Conservation (phyloP, 2,888 invertebrate genomes). For the Microchrysa polita region DNA sequence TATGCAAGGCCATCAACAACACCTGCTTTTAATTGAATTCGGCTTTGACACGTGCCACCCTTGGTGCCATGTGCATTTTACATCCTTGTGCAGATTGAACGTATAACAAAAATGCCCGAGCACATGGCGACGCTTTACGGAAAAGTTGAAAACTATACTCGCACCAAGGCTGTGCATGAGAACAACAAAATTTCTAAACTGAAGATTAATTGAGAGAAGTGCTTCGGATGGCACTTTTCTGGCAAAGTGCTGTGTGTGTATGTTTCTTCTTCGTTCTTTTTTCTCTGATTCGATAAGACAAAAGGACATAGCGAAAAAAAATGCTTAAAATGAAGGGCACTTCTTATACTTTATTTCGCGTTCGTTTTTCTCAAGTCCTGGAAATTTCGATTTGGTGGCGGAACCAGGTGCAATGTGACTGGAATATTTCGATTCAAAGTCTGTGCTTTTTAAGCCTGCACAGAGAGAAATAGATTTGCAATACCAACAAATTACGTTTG, state of each 20-base stretch:
- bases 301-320: not conserved
- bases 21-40: slow-evolving; percentile 63
- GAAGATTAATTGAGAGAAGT: slow-evolving; percentile 38
- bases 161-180: slow-evolving; percentile 37
- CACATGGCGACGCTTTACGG: slow-evolving; percentile 18
- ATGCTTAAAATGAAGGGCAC: not conserved
- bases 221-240: slow-evolving; percentile 26
- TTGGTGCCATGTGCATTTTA: slow-evolving; percentile 49
- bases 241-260: not conserved
- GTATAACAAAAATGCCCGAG: slow-evolving; percentile 26
- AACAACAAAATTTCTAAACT: slow-evolving; percentile 43
- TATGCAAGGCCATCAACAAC: slow-evolving; percentile 55
- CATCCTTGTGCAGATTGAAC: slow-evolving; percentile 36
- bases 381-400: not conserved
- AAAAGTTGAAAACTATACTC: slow-evolving; percentile 40
- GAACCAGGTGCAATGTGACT: slow-evolving; percentile 30
- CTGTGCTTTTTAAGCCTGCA: not conserved
- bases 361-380: not conserved
- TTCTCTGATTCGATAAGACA: too few species aligned
- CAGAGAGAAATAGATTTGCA: too few species aligned
- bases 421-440: slow-evolving; percentile 17
- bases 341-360: not conserved
- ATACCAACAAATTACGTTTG: too few species aligned
- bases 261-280: not conserved
- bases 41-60: slow-evolving; percentile 52